A percentile compares a stretch with the other conserved stretches of the same genome.
phyloP scores from a whole-genome alignment of 2,888 invertebrate species.

The Caenorhabditis panamensis region DNA sequence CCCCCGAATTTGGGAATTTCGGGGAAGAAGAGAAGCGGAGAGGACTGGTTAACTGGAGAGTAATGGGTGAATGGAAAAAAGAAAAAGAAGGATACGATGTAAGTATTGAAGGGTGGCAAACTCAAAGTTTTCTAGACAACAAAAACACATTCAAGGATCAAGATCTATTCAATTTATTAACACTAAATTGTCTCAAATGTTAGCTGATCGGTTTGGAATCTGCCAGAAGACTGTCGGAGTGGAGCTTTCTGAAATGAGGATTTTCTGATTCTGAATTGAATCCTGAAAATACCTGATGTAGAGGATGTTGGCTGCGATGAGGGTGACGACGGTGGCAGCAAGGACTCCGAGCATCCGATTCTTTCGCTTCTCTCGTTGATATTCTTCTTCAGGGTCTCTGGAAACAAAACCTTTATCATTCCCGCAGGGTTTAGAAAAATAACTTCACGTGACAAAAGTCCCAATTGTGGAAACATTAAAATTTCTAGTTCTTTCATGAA shows the following conservation, averaged over 20 bases:
- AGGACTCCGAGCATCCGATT: conserved; percentile 48
- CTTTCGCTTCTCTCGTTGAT: conserved; percentile 47
- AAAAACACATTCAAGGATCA: neutral
- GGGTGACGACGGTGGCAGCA: conserved; percentile 12
- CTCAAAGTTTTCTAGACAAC: neutral
- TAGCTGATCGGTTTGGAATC: conserved; percentile 21
- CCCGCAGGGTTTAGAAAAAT: too few relatives aligned
- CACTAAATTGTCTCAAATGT: neutral
- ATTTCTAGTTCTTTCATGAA: too few relatives aligned
- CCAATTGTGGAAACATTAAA: too few relatives aligned
- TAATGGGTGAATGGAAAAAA: neutral
- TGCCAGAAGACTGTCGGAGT: conserved; percentile 26
- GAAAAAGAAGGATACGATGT: neutral
- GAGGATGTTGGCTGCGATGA: conserved; percentile 47
- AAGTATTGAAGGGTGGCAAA: conserved; percentile 1
- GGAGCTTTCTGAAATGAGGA: conserved; percentile 39
- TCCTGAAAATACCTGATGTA: conserved; percentile 33
- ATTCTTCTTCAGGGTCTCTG: conserved; percentile 64
- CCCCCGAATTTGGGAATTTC: conserved; percentile 19
- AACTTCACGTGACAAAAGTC: too few relatives aligned
- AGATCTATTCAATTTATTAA: neutral
- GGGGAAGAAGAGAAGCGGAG: neutral
- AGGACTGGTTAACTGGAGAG: neutral
- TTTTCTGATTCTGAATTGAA: neutral
- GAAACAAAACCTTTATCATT: conserved; percentile 21